Percentiles rank a stretch among this genome's conserved stretches.
phyloP scores from a whole-genome alignment of 1,140 invertebrate genomes.

The Drosophila yakuba region DNA sequence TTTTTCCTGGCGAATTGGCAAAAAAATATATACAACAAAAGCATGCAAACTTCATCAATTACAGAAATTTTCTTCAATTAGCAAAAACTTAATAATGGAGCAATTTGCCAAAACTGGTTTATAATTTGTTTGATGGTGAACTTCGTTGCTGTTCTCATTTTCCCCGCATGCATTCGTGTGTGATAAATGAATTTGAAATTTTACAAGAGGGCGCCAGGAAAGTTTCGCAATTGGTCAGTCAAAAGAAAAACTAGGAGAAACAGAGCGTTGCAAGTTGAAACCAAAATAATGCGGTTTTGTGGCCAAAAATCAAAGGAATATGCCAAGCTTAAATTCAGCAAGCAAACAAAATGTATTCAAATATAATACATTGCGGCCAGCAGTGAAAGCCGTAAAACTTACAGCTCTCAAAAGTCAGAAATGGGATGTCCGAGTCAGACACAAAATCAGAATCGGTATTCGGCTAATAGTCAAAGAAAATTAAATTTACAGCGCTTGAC shows the following conservation, averaged over 20 bases:
- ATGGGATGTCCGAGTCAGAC: slow-evolving; percentile 8
- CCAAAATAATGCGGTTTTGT: slow-evolving; percentile 75
- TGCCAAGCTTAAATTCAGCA: slow-evolving; percentile 37
- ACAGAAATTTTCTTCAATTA: slow-evolving; percentile 58
- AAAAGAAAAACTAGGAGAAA: slow-evolving; percentile 26
- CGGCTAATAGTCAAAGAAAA: slow-evolving; percentile 58
- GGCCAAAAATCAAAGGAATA: slow-evolving; percentile 70
- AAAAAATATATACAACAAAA: slow-evolving; percentile 24
- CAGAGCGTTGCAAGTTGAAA: slow-evolving; percentile 22
- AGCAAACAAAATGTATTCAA: slow-evolving; percentile 61
- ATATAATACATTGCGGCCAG: slow-evolving; percentile 63
- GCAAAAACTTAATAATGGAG: slow-evolving; percentile 52
- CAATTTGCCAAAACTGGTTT: slow-evolving; percentile 43
- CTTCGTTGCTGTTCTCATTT: slow-evolving; percentile 6
- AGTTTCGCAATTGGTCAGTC: slow-evolving; percentile 48
- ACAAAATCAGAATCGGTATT: slow-evolving; percentile 6
- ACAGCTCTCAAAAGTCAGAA: slow-evolving; percentile 20
- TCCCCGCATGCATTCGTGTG: slow-evolving; percentile 46
- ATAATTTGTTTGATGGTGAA: slow-evolving; percentile 49
- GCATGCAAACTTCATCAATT: slow-evolving; percentile 43
- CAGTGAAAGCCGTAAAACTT: slow-evolving; percentile 57
- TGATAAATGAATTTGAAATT: slow-evolving; percentile 59
- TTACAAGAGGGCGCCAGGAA: slow-evolving; percentile 29
- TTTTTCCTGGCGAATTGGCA: not conserved
- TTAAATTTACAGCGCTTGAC: slow-evolving; percentile 60